Evolutionary conservation across 2,888 invertebrate genomes (phyloP), one percentile per base, ranked within the genome.

Genomic region (Zelleria hepariella): DNA sequence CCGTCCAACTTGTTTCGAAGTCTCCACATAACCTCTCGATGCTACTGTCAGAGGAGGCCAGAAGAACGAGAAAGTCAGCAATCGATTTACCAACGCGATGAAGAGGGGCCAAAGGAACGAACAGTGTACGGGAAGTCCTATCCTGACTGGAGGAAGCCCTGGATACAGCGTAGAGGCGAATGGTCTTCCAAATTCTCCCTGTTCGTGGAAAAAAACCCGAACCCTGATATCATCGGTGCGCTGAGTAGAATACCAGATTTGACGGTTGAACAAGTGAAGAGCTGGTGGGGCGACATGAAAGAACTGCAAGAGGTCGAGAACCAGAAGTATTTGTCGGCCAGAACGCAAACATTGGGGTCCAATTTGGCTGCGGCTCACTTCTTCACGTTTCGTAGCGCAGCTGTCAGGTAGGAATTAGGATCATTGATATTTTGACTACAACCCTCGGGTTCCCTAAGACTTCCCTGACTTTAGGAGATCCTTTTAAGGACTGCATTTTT

Each of bases 301-400:
- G 80, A 81, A 57, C 69, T 85, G 0, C 80, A 78, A 60, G 90
- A 91, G 64, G 89, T 91, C 27, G 75, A 85, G 59, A 84, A 91
- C 70, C 94, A 95, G 69, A 86, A 82, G 60, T 93, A 83, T 72
- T 75, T 92, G 5, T 77, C 88, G 0, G 89, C 92, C 59, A 83
- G 94, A 61, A 90, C 92, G 64, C 74, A 90, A 60, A 79, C 86
- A 47, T 77, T 95, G 1, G 98, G 97, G 0, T 84, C 92, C 42
- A 96, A 98, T 77, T 80, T 98, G 64, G 96, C 96, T 1, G 93
- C 95, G 0, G 93, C 98, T 7, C 95, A 97, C 84, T 98, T 97
- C 77, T 82, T 98, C 56, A 87, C 95, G 1, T 89, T 89, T 74
- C 90, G 95, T 26, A 92, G 92, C n/a, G 96, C 95, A 2, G 87